Evolutionary conservation across 92 coral and sea anemone species (phyloP).

Genomic region (Siderastrea radians): DNA sequence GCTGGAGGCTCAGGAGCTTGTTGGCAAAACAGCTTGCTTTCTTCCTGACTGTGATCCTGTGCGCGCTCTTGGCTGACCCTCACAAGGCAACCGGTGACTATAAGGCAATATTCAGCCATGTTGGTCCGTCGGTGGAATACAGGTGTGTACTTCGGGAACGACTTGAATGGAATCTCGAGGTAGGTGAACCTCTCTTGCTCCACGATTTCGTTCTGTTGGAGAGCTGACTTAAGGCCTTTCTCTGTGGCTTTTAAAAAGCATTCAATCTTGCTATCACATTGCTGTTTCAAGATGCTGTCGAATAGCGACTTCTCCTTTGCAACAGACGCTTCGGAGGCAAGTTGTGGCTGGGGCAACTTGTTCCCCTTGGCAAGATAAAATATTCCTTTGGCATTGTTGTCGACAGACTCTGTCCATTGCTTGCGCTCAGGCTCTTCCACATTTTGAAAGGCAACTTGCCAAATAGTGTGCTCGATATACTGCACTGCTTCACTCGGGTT

Average conservation of each 20-base stretch:
- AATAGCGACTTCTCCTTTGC: slow-evolving; percentile 32
- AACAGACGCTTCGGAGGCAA: slow-evolving; percentile 36
- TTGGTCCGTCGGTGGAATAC: slow-evolving; percentile 22
- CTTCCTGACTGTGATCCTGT: background rate
- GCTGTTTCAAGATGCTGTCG: slow-evolving; percentile 3
- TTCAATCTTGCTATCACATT: slow-evolving; percentile 13
- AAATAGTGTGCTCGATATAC: slow-evolving; percentile 21
- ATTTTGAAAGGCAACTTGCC: slow-evolving; percentile 37
- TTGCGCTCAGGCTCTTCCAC: slow-evolving; percentile 2
- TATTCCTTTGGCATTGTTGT: slow-evolving; percentile 23
- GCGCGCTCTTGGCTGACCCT: slow-evolving; percentile 1
- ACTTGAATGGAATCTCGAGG: slow-evolving; percentile 40
- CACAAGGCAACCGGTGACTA: slow-evolving; percentile 22
- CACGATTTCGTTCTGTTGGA: slow-evolving; percentile 28
- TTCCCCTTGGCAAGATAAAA: slow-evolving; percentile 33
- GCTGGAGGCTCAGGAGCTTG: slow-evolving; percentile 13
- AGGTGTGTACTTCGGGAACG: slow-evolving; percentile 31
- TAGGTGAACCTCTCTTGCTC: slow-evolving; percentile 32
- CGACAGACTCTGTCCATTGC: slow-evolving; percentile 12
- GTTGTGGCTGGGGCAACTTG: slow-evolving; percentile 46
- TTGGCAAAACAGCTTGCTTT: background rate
- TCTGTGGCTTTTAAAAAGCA: slow-evolving; percentile 11
- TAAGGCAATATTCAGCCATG: slow-evolving; percentile 34
- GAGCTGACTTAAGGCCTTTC: background rate
- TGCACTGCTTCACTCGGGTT: slow-evolving; percentile 27